These are phyloP conservation scores for Calyptommatus sinebrachiatus DNA, from an alignment of 2,113 vertebrate species.

Conservation along the genomic window DNA sequence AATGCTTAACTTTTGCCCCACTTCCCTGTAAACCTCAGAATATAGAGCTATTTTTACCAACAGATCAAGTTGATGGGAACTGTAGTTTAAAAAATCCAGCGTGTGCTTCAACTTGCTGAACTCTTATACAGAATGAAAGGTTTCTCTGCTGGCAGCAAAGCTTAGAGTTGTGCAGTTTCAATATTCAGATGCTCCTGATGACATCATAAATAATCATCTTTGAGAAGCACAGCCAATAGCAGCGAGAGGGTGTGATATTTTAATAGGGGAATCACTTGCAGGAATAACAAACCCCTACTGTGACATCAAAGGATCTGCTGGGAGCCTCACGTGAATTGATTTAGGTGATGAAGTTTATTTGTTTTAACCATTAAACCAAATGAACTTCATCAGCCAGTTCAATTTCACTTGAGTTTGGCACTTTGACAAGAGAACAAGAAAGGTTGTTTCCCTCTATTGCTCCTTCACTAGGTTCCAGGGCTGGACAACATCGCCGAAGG, in stretches of 20 bases:
- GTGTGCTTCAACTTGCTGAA: no score
- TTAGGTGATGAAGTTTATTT: neutral
- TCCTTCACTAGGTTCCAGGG: neutral
- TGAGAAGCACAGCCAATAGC: neutral
- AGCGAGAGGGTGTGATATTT: neutral
- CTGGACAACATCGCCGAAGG: neutral
- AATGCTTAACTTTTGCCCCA: neutral
- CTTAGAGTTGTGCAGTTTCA: neutral
- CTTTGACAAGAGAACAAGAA: neutral
- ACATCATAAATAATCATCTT: neutral
- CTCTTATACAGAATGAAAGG: neutral
- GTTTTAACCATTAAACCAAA: neutral
- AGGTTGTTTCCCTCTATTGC: neutral
- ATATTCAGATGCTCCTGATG: neutral
- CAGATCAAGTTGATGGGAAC: no score
- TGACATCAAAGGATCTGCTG: neutral
- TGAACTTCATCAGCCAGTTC: neutral
- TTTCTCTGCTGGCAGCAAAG: neutral
- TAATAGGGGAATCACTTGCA: neutral
- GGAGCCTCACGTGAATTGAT: neutral
- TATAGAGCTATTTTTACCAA: neutral
- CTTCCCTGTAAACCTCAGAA: neutral
- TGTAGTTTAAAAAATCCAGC: no score
- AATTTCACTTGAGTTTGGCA: no score
- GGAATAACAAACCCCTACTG: neutral